Percentiles rank a stretch among this genome's conserved stretches.
Evolutionary conservation across 2,888 invertebrate species (phyloP).

Genomic region (Caenorhabditis macrosperma): DNA sequence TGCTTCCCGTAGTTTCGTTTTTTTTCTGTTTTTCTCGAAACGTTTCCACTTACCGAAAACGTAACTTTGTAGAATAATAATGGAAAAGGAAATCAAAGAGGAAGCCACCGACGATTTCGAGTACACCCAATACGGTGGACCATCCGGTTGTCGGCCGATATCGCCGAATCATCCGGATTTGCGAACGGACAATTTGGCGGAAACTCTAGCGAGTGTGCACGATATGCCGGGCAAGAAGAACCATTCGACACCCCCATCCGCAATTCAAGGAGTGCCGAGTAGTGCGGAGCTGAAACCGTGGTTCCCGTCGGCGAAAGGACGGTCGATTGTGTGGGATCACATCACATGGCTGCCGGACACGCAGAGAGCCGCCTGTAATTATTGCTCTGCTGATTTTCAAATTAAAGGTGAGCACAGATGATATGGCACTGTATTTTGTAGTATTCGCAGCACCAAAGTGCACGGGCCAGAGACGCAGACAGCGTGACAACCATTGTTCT

Average conservation of each 20-base stretch:
- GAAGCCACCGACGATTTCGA: background rate
- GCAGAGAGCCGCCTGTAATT: constrained; percentile 41
- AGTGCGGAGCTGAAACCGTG: constrained; percentile 18
- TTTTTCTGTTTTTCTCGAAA: too few species aligned
- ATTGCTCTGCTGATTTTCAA: constrained; percentile 47
- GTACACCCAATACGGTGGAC: background rate
- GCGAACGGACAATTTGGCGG: background rate
- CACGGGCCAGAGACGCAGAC: too few species aligned
- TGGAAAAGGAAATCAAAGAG: background rate
- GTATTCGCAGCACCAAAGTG: background rate
- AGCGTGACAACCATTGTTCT: too few species aligned
- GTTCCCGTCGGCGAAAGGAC: constrained; percentile 46
- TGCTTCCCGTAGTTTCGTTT: too few species aligned
- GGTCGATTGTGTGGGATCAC: constrained; percentile 56
- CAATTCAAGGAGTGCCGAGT: too few species aligned
- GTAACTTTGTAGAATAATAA: background rate
- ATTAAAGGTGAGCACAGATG: constrained; percentile 24
- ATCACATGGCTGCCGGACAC: constrained; percentile 26
- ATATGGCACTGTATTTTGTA: background rate
- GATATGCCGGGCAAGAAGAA: background rate
- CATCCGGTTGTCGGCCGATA: background rate
- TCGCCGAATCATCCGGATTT: constrained; percentile 7
- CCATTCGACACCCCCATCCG: too few species aligned
- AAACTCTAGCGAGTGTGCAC: background rate
- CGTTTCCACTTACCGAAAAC: too few species aligned